These are phyloP conservation scores for Notiomystis cincta DNA, from an alignment of 2,113 vertebrate genomes.

Conservation along the genomic window DNA sequence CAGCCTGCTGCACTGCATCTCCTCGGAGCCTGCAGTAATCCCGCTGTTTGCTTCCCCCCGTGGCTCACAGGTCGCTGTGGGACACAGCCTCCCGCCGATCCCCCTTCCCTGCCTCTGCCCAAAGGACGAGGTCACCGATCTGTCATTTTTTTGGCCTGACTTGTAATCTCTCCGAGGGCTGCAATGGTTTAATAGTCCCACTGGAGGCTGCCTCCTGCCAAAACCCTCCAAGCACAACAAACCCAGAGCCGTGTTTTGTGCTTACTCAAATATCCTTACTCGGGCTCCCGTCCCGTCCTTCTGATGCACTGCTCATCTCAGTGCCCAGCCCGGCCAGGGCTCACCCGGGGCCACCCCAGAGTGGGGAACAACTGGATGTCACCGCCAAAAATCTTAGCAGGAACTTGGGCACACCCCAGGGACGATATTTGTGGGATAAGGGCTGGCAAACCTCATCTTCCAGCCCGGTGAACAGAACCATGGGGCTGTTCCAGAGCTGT, in stretches of 20 bases:
- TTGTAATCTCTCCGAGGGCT: not conserved
- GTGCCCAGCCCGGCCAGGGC: not conserved
- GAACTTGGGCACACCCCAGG: fast-evolving
- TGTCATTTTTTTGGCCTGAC: not conserved
- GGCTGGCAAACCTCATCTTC: not conserved
- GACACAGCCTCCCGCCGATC: fast-evolving
- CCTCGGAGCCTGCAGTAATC: not conserved
- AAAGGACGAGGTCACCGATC: not conserved
- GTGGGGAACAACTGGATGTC: fast-evolving
- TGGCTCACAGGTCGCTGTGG: fast-evolving
- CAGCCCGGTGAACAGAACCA: not conserved
- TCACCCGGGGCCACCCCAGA: not conserved
- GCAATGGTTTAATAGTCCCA: not conserved
- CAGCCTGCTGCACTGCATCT: not conserved
- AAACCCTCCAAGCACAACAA: not conserved
- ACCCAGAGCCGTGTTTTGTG: not conserved
- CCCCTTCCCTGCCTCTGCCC: not conserved
- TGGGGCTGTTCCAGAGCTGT: fast-evolving
- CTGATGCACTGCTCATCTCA: not conserved
- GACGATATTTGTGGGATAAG: fast-evolving
- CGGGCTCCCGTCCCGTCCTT: fast-evolving
- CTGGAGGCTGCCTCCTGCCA: not conserved
- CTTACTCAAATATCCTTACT: not conserved
- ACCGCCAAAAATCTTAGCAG: not conserved
- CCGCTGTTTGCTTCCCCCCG: not conserved